Base-by-base conservation (phyloP, 2,113 vertebrate genomes). In the Donacobius atricapilla region DNA sequence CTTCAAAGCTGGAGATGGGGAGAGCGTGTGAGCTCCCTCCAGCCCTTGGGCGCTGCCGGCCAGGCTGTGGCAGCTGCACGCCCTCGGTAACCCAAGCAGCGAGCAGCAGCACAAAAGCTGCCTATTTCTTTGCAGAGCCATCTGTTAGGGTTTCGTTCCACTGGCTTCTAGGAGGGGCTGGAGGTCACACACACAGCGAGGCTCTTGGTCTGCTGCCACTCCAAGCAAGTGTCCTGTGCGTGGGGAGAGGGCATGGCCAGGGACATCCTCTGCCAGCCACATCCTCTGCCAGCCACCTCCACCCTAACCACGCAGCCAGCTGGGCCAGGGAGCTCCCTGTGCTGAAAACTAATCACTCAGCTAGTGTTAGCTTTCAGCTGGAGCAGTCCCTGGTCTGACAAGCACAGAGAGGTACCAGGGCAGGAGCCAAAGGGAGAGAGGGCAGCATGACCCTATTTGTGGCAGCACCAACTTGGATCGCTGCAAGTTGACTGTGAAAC, bases 181-280 rank as follows among this genome's bases (percentile, higher is more conserved):
- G 10, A 80, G 79, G 70, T 51, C 31, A 2, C 13, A 5, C 22
- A 17, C 1, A 9, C 7, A 39, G 35, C 0, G 0, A 84, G n/a
- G 63, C 42, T 30, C 60, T n/a, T 7, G 4, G 15, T 31, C 45
- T 27, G 66, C 33, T 35, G 40, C 51, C 13, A 13, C 24, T 9
- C 15, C 2, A 10, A 40, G 57, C 4, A 1, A 39, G 54, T 1
- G 0, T 21, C 39, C 40, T 6, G 0, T 11, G 2, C 0, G 0
- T 2, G 10, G 23, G 42, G 33, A 64, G 51, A 53, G 47, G 2
- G 3, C 40, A 5, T 0, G 3, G 39, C 35, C 1, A 0, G 24
- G 44, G n/a, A 8, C 11, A 58, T n/a, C 45, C 61, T 39, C 61
- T 53, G 28, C 78, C 0, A 0, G 23, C 83, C 10, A 1, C 37